Evolutionary conservation across 2,113 vertebrate species (phyloP).

Genomic region (Panthera uncia): DNA sequence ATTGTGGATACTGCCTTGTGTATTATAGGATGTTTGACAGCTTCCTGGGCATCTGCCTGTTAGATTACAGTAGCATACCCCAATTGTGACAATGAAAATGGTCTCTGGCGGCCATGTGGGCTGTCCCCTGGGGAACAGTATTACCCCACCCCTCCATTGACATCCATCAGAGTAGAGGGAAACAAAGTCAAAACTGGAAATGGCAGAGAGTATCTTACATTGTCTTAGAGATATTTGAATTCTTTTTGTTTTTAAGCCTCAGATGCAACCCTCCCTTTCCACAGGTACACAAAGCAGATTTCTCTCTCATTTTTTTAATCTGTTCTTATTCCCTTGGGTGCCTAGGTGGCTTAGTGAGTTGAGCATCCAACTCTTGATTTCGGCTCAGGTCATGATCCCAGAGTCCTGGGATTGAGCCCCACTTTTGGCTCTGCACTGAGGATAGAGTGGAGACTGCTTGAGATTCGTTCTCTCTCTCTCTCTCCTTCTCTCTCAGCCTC

Average conservation of each 20-base stretch:
- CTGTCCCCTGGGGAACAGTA: not conserved
- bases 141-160: not conserved
- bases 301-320: not conserved
- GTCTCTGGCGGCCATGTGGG: not conserved
- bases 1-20: not conserved
- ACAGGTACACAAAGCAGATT: not conserved
- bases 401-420: too few species aligned
- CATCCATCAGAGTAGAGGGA: not conserved
- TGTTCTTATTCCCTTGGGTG: not conserved
- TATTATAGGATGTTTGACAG: not conserved
- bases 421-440: too few species aligned
- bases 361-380: too few species aligned
- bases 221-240: not conserved
- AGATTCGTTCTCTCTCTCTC: too few species aligned
- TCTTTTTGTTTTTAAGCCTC: not conserved
- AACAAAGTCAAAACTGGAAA: not conserved
- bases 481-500: too few species aligned
- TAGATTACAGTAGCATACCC: not conserved
- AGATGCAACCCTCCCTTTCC: not conserved
- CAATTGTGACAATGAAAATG: not conserved
- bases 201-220: not conserved
- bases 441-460: too few species aligned
- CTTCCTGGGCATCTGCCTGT: not conserved
- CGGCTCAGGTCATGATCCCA: too few species aligned
- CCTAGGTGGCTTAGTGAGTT: too few species aligned